phyloP scores from a whole-genome alignment of 2,113 vertebrate genomes.

The Ceuthmochares aereus region DNA sequence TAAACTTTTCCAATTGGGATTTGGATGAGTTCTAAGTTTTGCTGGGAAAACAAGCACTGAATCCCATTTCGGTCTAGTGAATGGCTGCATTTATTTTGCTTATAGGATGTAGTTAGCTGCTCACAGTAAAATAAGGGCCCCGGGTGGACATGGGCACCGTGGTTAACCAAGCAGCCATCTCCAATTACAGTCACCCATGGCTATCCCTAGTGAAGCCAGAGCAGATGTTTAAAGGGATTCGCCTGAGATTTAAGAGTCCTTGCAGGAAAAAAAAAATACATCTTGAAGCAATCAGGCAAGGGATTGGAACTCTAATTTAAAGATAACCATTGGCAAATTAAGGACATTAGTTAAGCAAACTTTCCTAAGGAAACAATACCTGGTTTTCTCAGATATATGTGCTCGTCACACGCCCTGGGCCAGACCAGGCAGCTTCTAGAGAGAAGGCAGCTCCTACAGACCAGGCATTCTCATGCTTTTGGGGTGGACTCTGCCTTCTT shows the following conservation, averaged over 20 bases:
- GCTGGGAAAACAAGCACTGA: neutral
- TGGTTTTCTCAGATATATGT: neutral
- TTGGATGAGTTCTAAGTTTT: neutral
- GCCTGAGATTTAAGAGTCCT: slow-evolving; percentile 25
- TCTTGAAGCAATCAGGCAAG: slow-evolving; percentile 67
- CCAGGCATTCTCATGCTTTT: neutral
- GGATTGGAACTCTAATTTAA: slow-evolving; percentile 40
- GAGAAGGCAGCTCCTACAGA: neutral
- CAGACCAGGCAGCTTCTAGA: neutral
- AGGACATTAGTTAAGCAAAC: slow-evolving; percentile 40
- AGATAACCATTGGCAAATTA: slow-evolving; percentile 60
- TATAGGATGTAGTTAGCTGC: neutral
- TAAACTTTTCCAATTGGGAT: neutral
- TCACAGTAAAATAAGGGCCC: neutral
- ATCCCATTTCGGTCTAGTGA: neutral
- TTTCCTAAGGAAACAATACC: neutral
- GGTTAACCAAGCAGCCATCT: neutral
- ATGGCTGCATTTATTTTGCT: neutral
- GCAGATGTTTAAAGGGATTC: slow-evolving; percentile 44
- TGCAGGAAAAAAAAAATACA: slow-evolving; percentile 1
- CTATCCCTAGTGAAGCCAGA: neutral
- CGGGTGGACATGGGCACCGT: neutral
- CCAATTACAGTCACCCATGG: neutral
- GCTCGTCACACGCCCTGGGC: neutral
- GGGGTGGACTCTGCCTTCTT: neutral